Evolutionary conservation across 2,113 vertebrate genomes (phyloP).

Genomic region (Clinocottus analis): DNA sequence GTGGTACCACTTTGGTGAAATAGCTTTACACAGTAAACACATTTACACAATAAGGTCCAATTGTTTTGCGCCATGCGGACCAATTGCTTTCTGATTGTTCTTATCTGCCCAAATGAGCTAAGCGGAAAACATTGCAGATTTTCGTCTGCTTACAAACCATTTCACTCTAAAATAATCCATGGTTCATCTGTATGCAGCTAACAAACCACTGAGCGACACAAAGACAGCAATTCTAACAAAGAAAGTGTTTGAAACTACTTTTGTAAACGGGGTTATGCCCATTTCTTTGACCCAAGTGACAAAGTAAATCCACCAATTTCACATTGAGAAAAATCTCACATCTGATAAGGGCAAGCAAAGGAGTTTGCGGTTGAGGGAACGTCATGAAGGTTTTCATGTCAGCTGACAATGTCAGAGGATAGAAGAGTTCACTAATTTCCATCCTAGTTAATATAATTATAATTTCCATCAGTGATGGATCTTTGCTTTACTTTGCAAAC

Average conservation of each 20-base stretch:
- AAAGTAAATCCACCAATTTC: neutral
- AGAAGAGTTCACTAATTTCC: neutral
- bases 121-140: constrained; percentile 49
- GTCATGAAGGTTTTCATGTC: neutral
- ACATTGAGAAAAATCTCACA: neutral
- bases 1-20: constrained; percentile 20
- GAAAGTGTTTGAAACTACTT: neutral
- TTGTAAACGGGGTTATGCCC: constrained; percentile 6
- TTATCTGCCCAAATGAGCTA: constrained; percentile 44
- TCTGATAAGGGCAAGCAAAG: neutral
- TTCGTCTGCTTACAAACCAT: constrained; percentile 37
- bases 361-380: neutral
- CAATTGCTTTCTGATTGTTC: constrained; percentile 60
- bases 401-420: neutral
- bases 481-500: constrained; percentile 30
- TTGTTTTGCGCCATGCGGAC: constrained; percentile 34
- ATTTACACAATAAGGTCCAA: constrained; percentile 31
- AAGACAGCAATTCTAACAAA: constrained; percentile 2
- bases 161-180: constrained; percentile 23
- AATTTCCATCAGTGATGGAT: constrained; percentile 6
- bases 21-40: no score
- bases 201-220: constrained; percentile 33
- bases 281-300: neutral
- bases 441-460: neutral
- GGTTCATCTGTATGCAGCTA: constrained; percentile 6